Evolutionary conservation across 2,113 vertebrate species (phyloP).

Genomic region (Malurus cyaneus): DNA sequence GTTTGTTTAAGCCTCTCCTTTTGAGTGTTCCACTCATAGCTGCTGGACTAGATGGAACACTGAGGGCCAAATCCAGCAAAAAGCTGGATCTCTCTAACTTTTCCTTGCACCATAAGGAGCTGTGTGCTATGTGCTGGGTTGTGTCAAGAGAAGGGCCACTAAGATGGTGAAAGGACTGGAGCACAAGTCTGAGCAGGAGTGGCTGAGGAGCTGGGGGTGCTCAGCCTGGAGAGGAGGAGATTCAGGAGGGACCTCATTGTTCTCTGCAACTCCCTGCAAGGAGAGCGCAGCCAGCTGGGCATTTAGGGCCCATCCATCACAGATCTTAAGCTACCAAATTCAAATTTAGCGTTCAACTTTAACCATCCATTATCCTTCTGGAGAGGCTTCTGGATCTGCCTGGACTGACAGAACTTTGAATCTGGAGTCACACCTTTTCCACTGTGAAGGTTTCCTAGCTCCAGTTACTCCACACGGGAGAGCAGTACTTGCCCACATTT

Average conservation of each 20-base stretch:
- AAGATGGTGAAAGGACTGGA: background rate
- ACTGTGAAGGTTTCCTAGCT: background rate
- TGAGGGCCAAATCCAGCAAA: background rate
- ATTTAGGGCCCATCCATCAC: background rate
- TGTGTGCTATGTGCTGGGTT: background rate
- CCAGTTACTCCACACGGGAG: fast-evolving
- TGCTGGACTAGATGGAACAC: background rate
- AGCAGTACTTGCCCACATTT: background rate
- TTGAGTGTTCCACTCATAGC: background rate
- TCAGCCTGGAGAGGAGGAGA: background rate
- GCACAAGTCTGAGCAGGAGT: background rate
- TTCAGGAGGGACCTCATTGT: background rate
- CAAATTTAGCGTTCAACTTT: background rate
- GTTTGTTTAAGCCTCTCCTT: background rate
- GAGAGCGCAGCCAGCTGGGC: too few relatives aligned
- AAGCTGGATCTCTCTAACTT: background rate
- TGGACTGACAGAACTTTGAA: background rate
- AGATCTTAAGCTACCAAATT: background rate
- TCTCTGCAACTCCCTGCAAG: background rate
- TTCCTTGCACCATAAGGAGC: background rate
- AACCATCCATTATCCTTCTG: background rate
- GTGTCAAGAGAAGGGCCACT: background rate
- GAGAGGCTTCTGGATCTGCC: background rate
- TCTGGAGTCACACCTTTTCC: background rate
- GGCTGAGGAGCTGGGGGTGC: background rate